Percentiles rank a stretch among this genome's conserved stretches.
phyloP scores from a whole-genome alignment of 2,797 vertebrate genomes.

The Amazonetta brasiliensis region DNA sequence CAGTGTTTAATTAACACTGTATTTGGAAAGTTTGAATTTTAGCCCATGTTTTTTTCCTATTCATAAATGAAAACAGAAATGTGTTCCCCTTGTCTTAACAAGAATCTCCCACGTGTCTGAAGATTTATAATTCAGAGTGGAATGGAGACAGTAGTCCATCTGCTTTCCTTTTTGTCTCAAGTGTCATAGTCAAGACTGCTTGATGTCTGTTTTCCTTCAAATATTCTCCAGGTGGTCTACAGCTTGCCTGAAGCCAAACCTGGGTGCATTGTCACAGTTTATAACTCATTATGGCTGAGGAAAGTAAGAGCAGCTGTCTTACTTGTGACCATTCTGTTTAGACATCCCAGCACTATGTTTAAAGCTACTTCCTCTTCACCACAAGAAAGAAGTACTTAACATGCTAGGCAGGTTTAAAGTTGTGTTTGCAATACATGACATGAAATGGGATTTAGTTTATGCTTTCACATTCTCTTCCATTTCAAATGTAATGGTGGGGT shows the following conservation, averaged over 20 bases:
- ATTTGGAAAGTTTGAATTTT: not conserved
- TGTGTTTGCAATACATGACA: not conserved
- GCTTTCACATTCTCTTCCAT: not conserved
- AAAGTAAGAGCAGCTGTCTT: not conserved
- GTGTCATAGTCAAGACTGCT: not conserved
- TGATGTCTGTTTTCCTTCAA: not conserved
- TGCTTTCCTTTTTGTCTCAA: not conserved
- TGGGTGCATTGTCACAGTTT: not conserved
- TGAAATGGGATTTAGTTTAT: not conserved
- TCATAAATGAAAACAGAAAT: not conserved
- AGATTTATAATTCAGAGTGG: not conserved
- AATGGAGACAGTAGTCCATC: not conserved
- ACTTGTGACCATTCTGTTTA: not conserved
- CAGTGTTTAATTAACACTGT: not conserved
- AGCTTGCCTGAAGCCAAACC: not conserved
- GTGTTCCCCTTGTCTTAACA: not conserved
- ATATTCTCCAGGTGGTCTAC: not conserved
- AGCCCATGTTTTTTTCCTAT: not conserved
- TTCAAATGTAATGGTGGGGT: not conserved
- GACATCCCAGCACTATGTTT: not conserved
- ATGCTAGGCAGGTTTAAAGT: not conserved
- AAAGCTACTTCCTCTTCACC: not conserved
- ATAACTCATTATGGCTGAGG: not conserved
- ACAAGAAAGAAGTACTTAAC: not conserved
- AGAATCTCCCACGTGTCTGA: not conserved